Evolutionary conservation across 2,888 invertebrate genomes (phyloP).

Genomic region (Thecophora atra): DNA sequence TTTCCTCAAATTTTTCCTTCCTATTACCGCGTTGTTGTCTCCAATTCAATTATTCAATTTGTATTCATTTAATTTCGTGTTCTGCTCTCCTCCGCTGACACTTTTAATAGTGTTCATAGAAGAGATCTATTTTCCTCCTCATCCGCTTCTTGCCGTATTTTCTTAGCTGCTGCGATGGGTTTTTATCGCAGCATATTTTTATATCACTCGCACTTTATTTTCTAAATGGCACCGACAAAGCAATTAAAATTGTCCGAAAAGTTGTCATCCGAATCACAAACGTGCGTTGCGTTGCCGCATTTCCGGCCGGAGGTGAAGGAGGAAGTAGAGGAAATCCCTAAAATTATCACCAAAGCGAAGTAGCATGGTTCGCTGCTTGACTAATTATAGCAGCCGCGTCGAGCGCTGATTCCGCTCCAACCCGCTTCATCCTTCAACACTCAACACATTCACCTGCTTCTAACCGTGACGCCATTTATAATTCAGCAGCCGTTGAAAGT

Average conservation of each 20-base stretch:
- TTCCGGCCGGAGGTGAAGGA: background rate
- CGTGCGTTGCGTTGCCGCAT: background rate
- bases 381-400: too few species aligned
- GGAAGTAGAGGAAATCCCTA: too few species aligned
- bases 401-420: too few species aligned
- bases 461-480: background rate
- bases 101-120: too few species aligned
- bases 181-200: too few species aligned
- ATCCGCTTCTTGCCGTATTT: too few species aligned
- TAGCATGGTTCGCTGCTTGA: background rate
- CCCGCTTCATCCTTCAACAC: too few species aligned
- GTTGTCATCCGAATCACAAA: conserved; percentile 42
- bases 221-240: conserved; percentile 42
- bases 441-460: background rate
- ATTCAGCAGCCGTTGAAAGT: background rate
- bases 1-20: too few species aligned
- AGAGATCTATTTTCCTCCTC: too few species aligned
- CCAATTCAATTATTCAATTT: conserved; percentile 46
- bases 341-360: background rate
- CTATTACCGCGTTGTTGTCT: too few species aligned
- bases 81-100: background rate
- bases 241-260: conserved; percentile 55
- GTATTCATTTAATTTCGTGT: conserved; percentile 54
- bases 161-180: too few species aligned
- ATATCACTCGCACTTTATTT: background rate